Evolutionary conservation across 2,113 vertebrate genomes (phyloP).

Genomic region (Crotalus tigris): DNA sequence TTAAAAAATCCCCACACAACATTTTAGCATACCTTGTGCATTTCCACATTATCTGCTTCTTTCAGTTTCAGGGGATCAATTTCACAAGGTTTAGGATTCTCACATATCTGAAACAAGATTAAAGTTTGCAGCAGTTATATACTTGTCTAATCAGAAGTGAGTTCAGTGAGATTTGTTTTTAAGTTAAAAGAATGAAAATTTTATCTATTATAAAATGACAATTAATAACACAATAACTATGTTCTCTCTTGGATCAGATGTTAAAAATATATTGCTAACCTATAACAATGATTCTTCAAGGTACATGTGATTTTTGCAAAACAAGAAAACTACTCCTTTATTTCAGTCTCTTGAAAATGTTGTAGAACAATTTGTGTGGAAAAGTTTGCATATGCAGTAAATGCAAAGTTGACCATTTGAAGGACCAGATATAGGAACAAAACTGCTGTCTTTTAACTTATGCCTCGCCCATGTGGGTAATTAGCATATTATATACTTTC

Average conservation of each 20-base stretch:
- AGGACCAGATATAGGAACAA: not conserved
- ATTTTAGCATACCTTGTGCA: constrained; percentile 80
- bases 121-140: not conserved
- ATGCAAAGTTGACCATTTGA: not conserved
- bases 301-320: not conserved
- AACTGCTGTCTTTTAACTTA: not conserved
- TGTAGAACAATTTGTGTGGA: not conserved
- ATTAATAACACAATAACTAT: not conserved
- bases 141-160: not conserved
- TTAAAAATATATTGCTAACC: not conserved
- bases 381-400: not conserved
- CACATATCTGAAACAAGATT: constrained; percentile 82
- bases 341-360: not conserved
- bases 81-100: constrained; percentile 94
- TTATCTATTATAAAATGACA: not conserved
- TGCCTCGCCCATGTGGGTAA: not conserved
- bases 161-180: not conserved
- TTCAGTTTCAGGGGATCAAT: constrained; percentile 93
- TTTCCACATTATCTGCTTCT: constrained; percentile 93
- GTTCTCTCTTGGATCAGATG: not conserved
- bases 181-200: not conserved
- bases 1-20: constrained; percentile 1
- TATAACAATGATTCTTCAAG: not conserved
- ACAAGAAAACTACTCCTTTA: not conserved
- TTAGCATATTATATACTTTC: not conserved